These are phyloP conservation scores for Drosophila borborema DNA, from an alignment of 2,888 invertebrate species.

Conservation along the genomic window DNA sequence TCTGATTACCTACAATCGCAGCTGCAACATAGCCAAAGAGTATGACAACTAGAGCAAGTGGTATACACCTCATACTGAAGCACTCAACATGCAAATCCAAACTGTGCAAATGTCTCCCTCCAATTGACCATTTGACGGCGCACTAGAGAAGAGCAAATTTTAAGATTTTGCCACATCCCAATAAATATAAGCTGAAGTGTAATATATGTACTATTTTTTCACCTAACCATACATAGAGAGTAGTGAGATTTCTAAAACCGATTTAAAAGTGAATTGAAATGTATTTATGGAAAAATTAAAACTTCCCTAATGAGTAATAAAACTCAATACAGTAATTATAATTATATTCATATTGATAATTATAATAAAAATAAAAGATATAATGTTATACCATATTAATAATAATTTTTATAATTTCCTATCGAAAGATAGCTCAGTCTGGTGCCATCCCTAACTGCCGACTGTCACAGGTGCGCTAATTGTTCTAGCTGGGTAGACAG, in stretches of 20 bases:
- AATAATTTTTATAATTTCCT: background rate
- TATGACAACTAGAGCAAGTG: background rate
- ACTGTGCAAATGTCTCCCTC: slow-evolving; percentile 23
- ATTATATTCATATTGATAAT: background rate
- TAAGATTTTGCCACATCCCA: background rate
- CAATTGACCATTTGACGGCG: background rate
- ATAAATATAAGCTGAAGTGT: background rate
- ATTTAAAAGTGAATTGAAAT: too few species aligned
- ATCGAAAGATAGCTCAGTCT: background rate
- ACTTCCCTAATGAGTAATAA: too few species aligned
- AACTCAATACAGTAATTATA: background rate
- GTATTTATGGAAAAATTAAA: too few species aligned
- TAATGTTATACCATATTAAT: background rate
- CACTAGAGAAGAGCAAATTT: background rate
- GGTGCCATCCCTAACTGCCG: background rate
- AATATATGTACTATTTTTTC: background rate
- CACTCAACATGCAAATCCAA: slow-evolving; percentile 9
- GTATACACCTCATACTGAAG: slow-evolving; percentile 15
- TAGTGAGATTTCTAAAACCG: background rate
- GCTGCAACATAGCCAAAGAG: slow-evolving; percentile 1
- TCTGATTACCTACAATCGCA: slow-evolving; percentile 16
- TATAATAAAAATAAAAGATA: background rate
- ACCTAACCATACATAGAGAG: too few species aligned
- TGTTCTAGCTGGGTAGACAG: slow-evolving; percentile 21
- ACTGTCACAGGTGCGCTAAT: slow-evolving; percentile 42